Evolutionary conservation across 1,140 invertebrate genomes (phyloP).

Genomic region (Drosophila tsacasi): DNA sequence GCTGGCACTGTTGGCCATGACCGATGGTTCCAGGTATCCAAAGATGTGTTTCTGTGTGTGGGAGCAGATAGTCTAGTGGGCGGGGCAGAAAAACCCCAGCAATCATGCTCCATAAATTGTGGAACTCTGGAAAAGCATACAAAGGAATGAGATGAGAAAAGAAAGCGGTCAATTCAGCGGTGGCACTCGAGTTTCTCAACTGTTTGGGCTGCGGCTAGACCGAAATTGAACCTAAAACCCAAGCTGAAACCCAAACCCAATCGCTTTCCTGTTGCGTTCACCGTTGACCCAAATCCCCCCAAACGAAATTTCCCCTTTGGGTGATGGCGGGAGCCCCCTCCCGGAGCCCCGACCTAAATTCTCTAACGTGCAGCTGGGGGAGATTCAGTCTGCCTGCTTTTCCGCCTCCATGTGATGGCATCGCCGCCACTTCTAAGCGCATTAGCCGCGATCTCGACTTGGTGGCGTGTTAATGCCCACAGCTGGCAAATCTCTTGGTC

Average conservation of each 20-base stretch:
- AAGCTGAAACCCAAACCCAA: conserved; percentile 38
- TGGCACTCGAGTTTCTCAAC: conserved; percentile 21
- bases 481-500: conserved; percentile 70
- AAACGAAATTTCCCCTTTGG: conserved; percentile 11
- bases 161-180: conserved; percentile 37
- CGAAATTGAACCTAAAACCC: conserved; percentile 31
- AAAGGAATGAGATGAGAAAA: conserved; percentile 4
- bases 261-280: conserved; percentile 52
- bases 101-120: conserved; percentile 16
- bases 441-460: conserved; percentile 59
- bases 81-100: conserved; percentile 23
- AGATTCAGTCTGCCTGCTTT: not conserved
- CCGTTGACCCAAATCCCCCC: conserved; percentile 48
- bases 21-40: conserved; percentile 27
- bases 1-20: conserved; percentile 40
- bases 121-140: conserved; percentile 3
- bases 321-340: conserved; percentile 12
- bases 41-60: conserved; percentile 19
- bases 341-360: conserved; percentile 44
- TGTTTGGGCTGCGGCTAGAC: conserved; percentile 12
- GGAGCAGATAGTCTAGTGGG: conserved; percentile 20
- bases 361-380: conserved; percentile 10
- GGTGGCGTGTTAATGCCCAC: conserved; percentile 47
- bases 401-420: conserved; percentile 21
- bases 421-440: conserved; percentile 58